These are phyloP conservation scores for Steatornis caripensis DNA, from an alignment of 2,113 vertebrate species.

Conservation along the genomic window DNA sequence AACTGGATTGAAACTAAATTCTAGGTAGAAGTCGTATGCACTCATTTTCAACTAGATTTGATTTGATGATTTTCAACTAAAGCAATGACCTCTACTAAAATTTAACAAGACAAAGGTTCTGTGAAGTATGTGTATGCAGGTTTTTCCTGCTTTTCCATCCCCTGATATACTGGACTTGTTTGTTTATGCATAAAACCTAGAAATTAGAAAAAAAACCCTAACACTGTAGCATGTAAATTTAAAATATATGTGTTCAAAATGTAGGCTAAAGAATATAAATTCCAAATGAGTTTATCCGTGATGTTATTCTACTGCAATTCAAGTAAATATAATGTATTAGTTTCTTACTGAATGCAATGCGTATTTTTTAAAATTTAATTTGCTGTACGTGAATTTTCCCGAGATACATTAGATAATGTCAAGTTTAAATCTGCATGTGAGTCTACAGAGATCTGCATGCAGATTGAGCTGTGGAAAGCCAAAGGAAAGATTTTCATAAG, in stretches of 20 bases:
- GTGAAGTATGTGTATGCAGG: background rate
- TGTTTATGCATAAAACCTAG: background rate
- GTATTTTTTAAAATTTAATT: background rate
- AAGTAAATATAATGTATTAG: background rate
- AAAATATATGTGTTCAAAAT: background rate
- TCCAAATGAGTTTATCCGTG: background rate
- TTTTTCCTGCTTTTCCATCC: background rate
- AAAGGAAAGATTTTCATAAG: background rate
- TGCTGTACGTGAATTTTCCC: constrained; percentile 5
- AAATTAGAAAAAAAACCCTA: background rate
- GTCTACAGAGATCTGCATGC: background rate
- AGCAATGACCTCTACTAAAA: background rate
- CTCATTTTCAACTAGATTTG: background rate
- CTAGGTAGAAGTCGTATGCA: background rate
- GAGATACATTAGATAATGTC: background rate
- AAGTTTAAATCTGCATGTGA: background rate
- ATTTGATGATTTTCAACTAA: background rate
- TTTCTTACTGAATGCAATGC: background rate
- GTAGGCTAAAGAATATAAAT: background rate
- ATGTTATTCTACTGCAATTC: background rate
- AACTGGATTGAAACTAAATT: constrained; percentile 47
- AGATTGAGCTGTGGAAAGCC: constrained; percentile 12
- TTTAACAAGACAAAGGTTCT: background rate
- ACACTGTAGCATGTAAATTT: background rate
- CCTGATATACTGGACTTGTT: background rate